Base-by-base conservation (phyloP, 2,888 invertebrate species). In the Netelia fuscicornis region DNA sequence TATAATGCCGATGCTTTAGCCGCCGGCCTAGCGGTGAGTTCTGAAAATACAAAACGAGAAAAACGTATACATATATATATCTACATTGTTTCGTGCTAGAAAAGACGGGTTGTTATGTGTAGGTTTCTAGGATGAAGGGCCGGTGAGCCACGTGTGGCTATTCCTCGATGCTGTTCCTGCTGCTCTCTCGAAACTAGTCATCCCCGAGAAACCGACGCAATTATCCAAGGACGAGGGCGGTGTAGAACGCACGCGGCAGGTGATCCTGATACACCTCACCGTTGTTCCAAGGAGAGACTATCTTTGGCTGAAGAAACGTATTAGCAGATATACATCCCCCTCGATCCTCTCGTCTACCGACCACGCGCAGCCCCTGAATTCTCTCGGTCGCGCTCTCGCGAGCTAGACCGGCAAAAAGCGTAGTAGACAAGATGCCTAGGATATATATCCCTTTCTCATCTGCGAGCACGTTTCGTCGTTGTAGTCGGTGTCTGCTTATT, bases 171-270 rank as follows among this genome's bases (percentile, higher is more conserved):
- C 42, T 71, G 62, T 25, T 60, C 58, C 65, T 23, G n/a, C 17
- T 58, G 58, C 23, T 58, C 9, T 17, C 17, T 58, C 58, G 10
- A 64, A 79, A 79, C 86, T 75, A 85, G 82, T 85, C 80, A 82
- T 85, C 85, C 80, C 85, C 83, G 71, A 37, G 37, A 67, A 81
- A 87, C 89, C 87, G 87, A 87, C 89, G 90, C 91, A 92, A 92
- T 92, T 92, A 91, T 90, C 90, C 91, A 92, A 92, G 92, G 92
- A 89, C 92, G 89, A 89, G 88, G 88, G 89, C 89, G 89, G 88
- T 74, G 71, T 58, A 58, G 80, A 65, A 71, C 79, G 52, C 72
- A 56, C 71, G 83, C 89, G 90, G 92, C 93, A 92, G 92, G 93
- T 93, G 93, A 92, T 89, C 85, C 68, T 67, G 58, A 56, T 67